Evolutionary conservation across 1,140 invertebrate species (phyloP).

Genomic region (Sycophaga agraensis): DNA sequence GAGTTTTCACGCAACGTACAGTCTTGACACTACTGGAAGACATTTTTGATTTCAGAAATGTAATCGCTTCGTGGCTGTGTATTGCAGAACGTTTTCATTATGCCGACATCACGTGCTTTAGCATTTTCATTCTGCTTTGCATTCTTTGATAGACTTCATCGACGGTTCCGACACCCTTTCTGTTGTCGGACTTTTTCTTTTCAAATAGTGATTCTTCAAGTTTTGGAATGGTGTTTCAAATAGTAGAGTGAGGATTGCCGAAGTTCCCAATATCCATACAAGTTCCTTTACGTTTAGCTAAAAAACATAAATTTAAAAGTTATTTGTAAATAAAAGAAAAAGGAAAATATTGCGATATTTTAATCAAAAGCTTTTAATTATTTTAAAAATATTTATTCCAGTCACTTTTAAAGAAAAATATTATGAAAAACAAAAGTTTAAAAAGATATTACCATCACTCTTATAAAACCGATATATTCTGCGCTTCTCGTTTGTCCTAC

Average conservation of each 20-base stretch:
- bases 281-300: conserved; percentile 63
- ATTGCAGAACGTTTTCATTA: neutral
- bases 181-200: conserved; percentile 29
- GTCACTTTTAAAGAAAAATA: no score
- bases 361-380: no score
- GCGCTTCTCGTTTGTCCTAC: conserved; percentile 62
- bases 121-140: conserved; percentile 40
- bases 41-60: conserved; percentile 5
- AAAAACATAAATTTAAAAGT: no score
- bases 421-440: conserved; percentile 6
- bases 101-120: neutral
- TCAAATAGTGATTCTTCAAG: conserved; percentile 59
- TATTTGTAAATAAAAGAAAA: no score
- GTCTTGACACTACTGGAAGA: neutral
- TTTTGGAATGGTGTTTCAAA: conserved; percentile 71
- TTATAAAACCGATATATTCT: conserved; percentile 60
- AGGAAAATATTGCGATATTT: no score
- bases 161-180: neutral
- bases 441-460: conserved; percentile 53
- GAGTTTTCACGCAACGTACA: neutral
- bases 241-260: conserved; percentile 64
- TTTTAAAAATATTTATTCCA: no score
- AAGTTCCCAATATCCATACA: conserved; percentile 60
- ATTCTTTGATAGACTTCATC: conserved; percentile 26
- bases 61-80: conserved; percentile 1